Conservation (phyloP, 2,113 vertebrate genomes). For the Montifringilla adamsi region DNA sequence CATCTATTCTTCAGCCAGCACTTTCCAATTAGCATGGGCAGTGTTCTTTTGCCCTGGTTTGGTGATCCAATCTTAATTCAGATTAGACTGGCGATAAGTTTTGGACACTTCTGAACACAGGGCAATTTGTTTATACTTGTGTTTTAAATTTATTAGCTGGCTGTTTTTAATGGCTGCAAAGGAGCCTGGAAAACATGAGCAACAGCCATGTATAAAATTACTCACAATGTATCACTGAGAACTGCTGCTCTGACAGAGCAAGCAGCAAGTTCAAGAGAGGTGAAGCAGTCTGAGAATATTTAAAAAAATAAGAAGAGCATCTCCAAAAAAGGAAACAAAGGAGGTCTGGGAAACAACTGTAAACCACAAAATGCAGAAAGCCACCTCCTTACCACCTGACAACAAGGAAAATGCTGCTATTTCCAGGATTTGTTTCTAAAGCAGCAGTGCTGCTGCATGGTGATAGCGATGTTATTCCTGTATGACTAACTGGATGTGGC, state of each 20-base stretch:
- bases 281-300: background rate
- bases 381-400: background rate
- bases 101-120: background rate
- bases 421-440: background rate
- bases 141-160: background rate
- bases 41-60: background rate
- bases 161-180: background rate
- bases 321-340: constrained; percentile 21
- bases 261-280: background rate
- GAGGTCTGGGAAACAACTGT: background rate
- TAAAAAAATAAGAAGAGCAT: background rate
- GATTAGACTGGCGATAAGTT: background rate
- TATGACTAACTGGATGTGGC: background rate
- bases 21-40: background rate
- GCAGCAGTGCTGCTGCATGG: background rate
- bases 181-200: constrained; percentile 13
- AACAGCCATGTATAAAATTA: constrained; percentile 3
- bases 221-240: background rate
- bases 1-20: background rate
- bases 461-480: background rate
- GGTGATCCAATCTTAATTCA: background rate
- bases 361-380: background rate
- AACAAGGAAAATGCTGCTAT: background rate
- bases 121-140: background rate
- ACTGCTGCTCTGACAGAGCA: background rate